phyloP scores from a whole-genome alignment of 2,113 vertebrate species.

The Sylvilagus bachmani region DNA sequence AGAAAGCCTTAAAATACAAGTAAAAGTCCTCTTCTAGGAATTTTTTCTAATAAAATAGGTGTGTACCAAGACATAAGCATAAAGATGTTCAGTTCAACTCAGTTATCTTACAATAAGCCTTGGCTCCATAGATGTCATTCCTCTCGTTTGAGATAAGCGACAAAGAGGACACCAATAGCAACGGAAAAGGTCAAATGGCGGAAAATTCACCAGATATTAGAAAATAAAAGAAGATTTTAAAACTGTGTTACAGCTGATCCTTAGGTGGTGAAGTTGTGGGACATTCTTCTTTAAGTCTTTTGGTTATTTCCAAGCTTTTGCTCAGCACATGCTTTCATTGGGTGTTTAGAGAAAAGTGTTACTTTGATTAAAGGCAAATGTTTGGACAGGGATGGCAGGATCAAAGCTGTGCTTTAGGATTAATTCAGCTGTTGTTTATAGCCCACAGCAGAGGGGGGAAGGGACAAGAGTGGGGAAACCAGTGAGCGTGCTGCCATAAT shows the following conservation, averaged over 20 bases:
- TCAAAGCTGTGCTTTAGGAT: constrained; percentile 43
- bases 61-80: background rate
- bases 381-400: constrained; percentile 22
- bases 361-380: constrained; percentile 33
- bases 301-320: background rate
- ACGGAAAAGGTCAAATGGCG: background rate
- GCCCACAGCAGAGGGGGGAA: background rate
- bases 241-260: background rate
- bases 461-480: background rate
- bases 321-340: constrained; percentile 30
- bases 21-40: constrained; percentile 19
- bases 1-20: constrained; percentile 35
- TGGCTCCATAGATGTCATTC: background rate
- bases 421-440: constrained; percentile 3
- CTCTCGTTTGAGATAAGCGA: constrained; percentile 2
- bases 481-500: background rate
- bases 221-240: background rate
- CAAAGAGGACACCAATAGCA: background rate
- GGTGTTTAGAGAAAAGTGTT: background rate
- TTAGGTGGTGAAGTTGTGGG: background rate
- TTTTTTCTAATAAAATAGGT: constrained; percentile 21
- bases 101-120: background rate
- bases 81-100: background rate
- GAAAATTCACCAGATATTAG: constrained; percentile 2
- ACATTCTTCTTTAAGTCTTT: constrained; percentile 26